Evolutionary conservation across 2,797 vertebrate genomes (phyloP), one percentile per base, ranked within the genome.

Genomic region (Silurus aristotelis): DNA sequence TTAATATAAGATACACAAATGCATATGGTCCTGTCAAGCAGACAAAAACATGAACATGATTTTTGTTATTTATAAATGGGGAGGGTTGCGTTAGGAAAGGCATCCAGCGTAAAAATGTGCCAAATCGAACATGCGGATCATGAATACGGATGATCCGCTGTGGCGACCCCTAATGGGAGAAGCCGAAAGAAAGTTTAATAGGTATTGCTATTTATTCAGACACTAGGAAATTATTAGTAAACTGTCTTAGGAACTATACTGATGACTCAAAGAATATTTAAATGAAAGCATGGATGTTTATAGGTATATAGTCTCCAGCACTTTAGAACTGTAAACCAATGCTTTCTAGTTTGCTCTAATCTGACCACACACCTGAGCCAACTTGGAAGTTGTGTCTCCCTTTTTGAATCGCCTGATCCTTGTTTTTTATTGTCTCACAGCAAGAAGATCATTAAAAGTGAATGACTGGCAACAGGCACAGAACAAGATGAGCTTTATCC

Each of bases 401-500:
- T 76, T 76, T 76, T 76, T 76, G 6, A 56, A 76, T 6, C 55
- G 48, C 14, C 25, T 10, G 52, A 76, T 76, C 3, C 25, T 48
- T 76, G 25, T 38, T 38, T 38, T 20, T 52, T 10, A 15, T n/a
- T 55, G 27, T 61, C 31, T 8, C 31, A 43, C 76, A 43, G 31
- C 31, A n/a, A 19, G 38, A 80, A 48, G 6, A 64, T 64, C 14
- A 80, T 25, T 67, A 60, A 67, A 82, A 79, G 56, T 17, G 60
- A 81, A 10, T 86, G 71, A 83, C 71, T 86, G 85, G 31, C 48
- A 22, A 58, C 43, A 79, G 56, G 38, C 43, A 70, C 25, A 63
- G 78, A 38, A 68, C 64, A 72, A 87, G 38, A 67, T 52, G n/a
- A 52, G 52, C 55, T 63, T 72, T 83, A 82, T 82, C 73, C 73